A percentile compares a stretch with the other conserved stretches of the same genome.
Conservation (phyloP, 2,888 invertebrate genomes). For the Cantharis nigra region DNA sequence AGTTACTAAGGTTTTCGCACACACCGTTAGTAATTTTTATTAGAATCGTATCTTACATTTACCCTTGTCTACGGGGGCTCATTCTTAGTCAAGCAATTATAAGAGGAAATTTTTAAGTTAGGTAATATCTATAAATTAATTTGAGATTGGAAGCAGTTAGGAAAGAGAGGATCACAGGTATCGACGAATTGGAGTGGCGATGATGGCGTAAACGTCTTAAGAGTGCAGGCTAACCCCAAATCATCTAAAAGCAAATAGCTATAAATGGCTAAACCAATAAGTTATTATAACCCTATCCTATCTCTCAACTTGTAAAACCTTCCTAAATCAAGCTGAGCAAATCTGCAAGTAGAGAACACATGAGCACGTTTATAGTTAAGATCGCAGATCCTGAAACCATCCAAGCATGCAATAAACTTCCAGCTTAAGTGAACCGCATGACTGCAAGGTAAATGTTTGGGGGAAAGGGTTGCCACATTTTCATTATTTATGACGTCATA, state of each 20-base stretch:
- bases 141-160: constrained; percentile 13
- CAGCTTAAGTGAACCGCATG: constrained; percentile 55
- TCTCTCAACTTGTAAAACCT: constrained; percentile 51
- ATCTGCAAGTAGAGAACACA: constrained; percentile 51
- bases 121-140: constrained; percentile 53
- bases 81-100: constrained; percentile 55
- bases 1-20: constrained; percentile 42
- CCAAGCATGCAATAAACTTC: constrained; percentile 54
- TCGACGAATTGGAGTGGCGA: not conserved
- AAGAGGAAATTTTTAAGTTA: constrained; percentile 52
- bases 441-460: constrained; percentile 52
- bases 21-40: constrained; percentile 48
- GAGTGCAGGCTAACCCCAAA: constrained; percentile 38
- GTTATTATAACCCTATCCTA: constrained; percentile 48
- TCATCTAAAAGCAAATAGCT: constrained; percentile 51
- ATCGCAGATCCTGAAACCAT: constrained; percentile 51
- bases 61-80: constrained; percentile 49
- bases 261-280: constrained; percentile 52
- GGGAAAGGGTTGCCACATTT: constrained; percentile 42
- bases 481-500: constrained; percentile 50
- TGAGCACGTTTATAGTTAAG: constrained; percentile 52
- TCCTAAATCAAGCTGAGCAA: constrained; percentile 53
- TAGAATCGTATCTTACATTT: constrained; percentile 48
- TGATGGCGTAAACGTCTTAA: constrained; percentile 18
- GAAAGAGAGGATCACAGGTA: not conserved